Evolutionary conservation across 2,888 invertebrate genomes (phyloP), one percentile per base, ranked within the genome.

Genomic region (Aelia acuminata): DNA sequence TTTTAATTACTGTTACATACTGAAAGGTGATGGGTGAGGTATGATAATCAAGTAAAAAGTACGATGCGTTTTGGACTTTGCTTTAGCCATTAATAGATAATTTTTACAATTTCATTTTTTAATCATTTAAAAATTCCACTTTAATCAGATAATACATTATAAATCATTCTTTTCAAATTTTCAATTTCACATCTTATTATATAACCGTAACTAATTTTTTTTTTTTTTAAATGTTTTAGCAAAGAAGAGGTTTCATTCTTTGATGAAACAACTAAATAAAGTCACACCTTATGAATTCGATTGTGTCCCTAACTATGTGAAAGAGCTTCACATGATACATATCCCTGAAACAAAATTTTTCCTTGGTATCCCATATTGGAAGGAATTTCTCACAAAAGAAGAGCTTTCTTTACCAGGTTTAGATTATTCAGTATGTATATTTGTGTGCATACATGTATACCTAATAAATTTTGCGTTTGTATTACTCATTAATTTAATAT

Each of bases 281-380:
- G 95, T 96, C 35, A 96, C 96, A 0, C 93, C 94, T 90, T 94
- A 95, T 90, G 96, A 97, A 90, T 92, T 96, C 90, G 93, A 94
- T 70, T 93, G 95, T 48, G 93, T 97, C 50, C 95, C 96, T 0
- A 92, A 94, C 4, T 95, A 94, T 92, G 94, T 97, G 57, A 92
- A 94, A 47, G 94, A 94, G 91, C 96, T 96, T 91, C 94, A 94
- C 26, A 94, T 96, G 92, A 92, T 95, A 87, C 96, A 95, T 92
- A 93, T 96, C 91, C 96, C 96, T 0, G 95, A 96, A 92, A 93
- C 96, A 90, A 96, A 97, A 0, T 97, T 96, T 92, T 92, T 97
- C 89, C 93, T 98, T 20, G 95, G 95, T 0, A 94, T 97, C n/a
- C 95, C 95, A 87, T 93, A 94, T 89, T 95, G 96, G 94, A 93